Base-by-base conservation (phyloP, 92 coral and sea anemone genomes). In the Micromussa lordhowensis region DNA sequence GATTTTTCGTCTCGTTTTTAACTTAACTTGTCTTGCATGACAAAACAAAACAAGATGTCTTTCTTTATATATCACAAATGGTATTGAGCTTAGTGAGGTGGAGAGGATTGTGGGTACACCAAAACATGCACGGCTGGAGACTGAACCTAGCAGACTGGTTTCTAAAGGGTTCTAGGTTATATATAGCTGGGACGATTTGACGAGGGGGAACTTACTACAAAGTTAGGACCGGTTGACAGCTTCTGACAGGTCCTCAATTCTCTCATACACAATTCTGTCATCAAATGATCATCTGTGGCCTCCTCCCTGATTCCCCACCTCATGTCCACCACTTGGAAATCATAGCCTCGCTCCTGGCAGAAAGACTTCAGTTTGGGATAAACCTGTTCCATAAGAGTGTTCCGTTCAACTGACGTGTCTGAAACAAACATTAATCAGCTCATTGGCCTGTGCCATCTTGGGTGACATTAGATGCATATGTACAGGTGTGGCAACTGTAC, bases 391-490 rank as follows among this genome's bases (percentile, higher is more conserved):
- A 95, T 95, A 21, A 95, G 86, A 12, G 98, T 90, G 87, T 95
- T 95, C 10, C 98, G 87, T 61, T 95, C 98, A 70, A 92, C 93
- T 16, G 87, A 90, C 17, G 97, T 94, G 58, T 94, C 97, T 94
- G 75, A 68, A 68, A n/a, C 3, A 8, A 63, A 1, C 11, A 81
- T 28, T 55, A 2, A 12, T 78, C 21, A 28, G 11, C 22, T 53
- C 0, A 32, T 19, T 77, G 63, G 29, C 35, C 31, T 29, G 11
- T 38, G 31, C 57, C 57, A 61, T 61, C 51, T 8, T 8, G 51
- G 51, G 51, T 44, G 51, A 9, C 51, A 44, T 8, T 44, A 44
- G 13, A 13, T 44, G 51, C 51, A 44, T 44, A 44, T 44, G 51
- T 44, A 44, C 9, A 44, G 51, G 51, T 8, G 9, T 44, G 12